Percentiles rank a stretch among this genome's conserved stretches.
Evolutionary conservation across 2,888 invertebrate genomes (phyloP).

Genomic region (Lapara coniferarum): DNA sequence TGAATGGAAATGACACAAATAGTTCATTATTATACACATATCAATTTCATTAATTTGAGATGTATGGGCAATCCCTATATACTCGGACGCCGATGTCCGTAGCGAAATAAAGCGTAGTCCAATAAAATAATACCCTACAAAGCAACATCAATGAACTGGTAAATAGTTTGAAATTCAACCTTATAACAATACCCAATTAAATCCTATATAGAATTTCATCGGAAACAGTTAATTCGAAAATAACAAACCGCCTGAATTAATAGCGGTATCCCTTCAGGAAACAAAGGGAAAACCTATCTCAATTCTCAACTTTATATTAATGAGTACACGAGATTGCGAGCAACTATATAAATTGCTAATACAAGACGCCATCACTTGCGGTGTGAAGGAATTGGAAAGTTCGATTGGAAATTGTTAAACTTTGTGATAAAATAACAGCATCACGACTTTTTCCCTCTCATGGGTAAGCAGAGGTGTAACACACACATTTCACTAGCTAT

Average conservation of each 20-base stretch:
- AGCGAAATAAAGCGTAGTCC: too few relatives aligned
- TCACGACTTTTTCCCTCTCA: too few relatives aligned
- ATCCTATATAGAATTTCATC: not conserved
- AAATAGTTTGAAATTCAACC: not conserved
- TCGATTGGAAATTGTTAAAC: not conserved
- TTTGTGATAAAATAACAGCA: not conserved
- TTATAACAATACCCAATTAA: not conserved
- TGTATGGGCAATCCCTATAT: too few relatives aligned
- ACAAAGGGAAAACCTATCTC: conserved; percentile 4
- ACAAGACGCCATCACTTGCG: not conserved
- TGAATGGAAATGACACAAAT: too few relatives aligned
- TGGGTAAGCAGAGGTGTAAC: too few relatives aligned
- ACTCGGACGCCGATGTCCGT: too few relatives aligned
- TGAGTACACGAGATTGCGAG: not conserved
- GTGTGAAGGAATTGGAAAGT: not conserved
- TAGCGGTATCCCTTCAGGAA: not conserved
- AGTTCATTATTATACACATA: too few relatives aligned
- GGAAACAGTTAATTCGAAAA: not conserved
- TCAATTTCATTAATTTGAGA: too few relatives aligned
- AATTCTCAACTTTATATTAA: conserved; percentile 14
- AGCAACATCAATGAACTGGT: too few relatives aligned
- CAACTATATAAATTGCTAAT: conserved; percentile 2
- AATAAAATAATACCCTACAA: too few relatives aligned
- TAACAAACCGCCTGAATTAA: not conserved
- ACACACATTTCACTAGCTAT: too few relatives aligned